Conservation (phyloP, 2,113 vertebrate species). For the Numida meleagris region DNA sequence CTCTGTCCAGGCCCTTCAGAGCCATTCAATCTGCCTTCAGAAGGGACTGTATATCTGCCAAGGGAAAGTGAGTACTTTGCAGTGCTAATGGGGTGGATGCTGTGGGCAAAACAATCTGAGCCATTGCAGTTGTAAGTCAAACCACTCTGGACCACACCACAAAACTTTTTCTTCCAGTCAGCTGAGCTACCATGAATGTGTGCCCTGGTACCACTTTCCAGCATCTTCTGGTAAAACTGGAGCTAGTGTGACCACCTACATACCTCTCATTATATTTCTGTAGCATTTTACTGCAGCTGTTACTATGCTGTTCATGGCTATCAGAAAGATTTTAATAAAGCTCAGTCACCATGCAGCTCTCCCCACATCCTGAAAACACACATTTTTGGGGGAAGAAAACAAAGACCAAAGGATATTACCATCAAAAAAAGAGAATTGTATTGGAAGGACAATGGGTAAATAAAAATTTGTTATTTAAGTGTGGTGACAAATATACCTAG, state of each 20-base stretch:
- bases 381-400: background rate
- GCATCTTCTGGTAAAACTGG: background rate
- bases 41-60: background rate
- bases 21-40: background rate
- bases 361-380: background rate
- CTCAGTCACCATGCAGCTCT: background rate
- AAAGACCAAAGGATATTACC: background rate
- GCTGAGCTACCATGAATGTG: accelerated
- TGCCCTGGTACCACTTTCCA: background rate
- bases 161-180: background rate
- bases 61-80: background rate
- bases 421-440: background rate
- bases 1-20: background rate
- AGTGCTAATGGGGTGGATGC: background rate
- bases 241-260: background rate
- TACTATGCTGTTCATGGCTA: background rate
- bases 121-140: background rate
- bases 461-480: background rate
- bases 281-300: background rate
- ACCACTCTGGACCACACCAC: background rate
- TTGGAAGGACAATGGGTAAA: background rate
- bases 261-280: background rate
- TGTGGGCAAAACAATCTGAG: background rate
- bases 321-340: background rate
- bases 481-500: background rate